These are phyloP conservation scores for Sussaba pulchella DNA, from an alignment of 2,888 invertebrate species.

Conservation along the genomic window DNA sequence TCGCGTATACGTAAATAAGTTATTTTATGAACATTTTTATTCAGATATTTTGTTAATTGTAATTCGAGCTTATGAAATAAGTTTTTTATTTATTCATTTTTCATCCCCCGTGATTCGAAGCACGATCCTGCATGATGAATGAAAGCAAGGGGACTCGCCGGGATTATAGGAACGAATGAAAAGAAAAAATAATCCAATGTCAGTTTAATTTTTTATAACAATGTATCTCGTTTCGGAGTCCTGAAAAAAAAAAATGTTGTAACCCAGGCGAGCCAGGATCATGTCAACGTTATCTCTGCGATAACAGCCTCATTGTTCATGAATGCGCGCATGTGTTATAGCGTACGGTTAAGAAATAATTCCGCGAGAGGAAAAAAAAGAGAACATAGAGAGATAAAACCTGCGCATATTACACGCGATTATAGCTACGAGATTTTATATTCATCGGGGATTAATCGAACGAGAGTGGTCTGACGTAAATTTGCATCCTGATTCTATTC, in stretches of 20 bases:
- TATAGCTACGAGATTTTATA: conserved; percentile 58
- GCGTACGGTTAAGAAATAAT: not conserved
- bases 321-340: conserved; percentile 1
- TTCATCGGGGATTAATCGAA: conserved; percentile 38
- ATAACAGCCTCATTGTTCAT: conserved; percentile 21
- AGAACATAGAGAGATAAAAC: conserved; percentile 10
- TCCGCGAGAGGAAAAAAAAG: conserved; percentile 1
- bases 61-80: no score
- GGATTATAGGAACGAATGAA: not conserved
- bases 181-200: conserved; percentile 12
- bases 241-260: not conserved
- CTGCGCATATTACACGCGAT: conserved; percentile 26
- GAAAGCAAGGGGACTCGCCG: no score
- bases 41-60: no score
- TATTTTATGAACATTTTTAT: no score
- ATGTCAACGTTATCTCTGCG: not conserved
- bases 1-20: no score
- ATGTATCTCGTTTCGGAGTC: not conserved
- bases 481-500: conserved; percentile 19
- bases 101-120: no score
- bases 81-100: no score
- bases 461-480: conserved; percentile 17
- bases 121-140: not conserved
- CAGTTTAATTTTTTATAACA: conserved; percentile 11
- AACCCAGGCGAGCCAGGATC: not conserved